Percentiles rank a stretch among this genome's conserved stretches.
Conservation (phyloP, 2,888 invertebrate species). For the Agapetus fuscipes region DNA sequence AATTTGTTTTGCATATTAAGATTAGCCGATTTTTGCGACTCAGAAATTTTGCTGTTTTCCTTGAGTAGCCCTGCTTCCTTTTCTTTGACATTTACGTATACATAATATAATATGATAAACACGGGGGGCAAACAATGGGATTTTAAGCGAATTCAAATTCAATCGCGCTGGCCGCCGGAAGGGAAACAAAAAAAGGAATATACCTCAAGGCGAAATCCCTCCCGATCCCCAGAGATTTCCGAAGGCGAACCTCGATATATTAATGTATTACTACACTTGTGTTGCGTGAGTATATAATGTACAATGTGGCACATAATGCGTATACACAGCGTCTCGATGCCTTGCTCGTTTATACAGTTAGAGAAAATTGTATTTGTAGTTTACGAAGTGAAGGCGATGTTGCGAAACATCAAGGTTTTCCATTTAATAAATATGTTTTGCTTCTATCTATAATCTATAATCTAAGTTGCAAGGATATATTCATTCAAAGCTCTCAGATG, state of each 20-base stretch:
- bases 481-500: too few species aligned
- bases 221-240: constrained; percentile 22
- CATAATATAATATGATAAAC: constrained; percentile 19
- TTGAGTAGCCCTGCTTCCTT: constrained; percentile 11
- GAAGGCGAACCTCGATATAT: constrained; percentile 22
- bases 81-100: constrained; percentile 7
- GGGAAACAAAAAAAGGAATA: constrained; percentile 18
- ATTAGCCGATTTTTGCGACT: too few species aligned
- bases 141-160: constrained; percentile 22
- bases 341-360: constrained; percentile 20
- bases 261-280: constrained; percentile 21
- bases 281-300: too few species aligned
- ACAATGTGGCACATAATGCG: too few species aligned
- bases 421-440: too few species aligned
- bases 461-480: too few species aligned
- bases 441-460: too few species aligned
- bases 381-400: constrained; percentile 16
- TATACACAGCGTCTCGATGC: too few species aligned
- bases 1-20: too few species aligned
- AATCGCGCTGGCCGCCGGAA: constrained; percentile 19
- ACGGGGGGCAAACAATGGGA: constrained; percentile 19
- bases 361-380: constrained; percentile 21
- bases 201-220: constrained; percentile 22
- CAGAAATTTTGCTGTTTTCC: too few species aligned
- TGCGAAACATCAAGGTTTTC: too few species aligned